Evolutionary conservation across 2,888 invertebrate genomes (phyloP), one percentile per base, ranked within the genome.

Genomic region (Cyclophora albipunctata): DNA sequence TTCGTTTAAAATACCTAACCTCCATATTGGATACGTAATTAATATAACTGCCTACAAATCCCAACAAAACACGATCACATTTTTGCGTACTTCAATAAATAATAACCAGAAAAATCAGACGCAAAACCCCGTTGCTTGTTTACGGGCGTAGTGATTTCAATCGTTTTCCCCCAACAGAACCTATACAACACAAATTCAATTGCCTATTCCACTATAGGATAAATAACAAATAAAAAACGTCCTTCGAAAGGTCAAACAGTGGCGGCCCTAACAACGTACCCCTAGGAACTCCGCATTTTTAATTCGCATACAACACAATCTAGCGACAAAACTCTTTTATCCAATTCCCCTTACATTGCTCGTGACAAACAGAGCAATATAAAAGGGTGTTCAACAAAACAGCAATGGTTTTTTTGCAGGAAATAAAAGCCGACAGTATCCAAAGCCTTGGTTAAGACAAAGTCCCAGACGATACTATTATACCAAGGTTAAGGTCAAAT

Each of bases 221-320:
- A 73, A 63, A 71, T 62, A 60, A 64, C 70, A 61, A 60, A 77
- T 67, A 80, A 81, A 76, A 61, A 63, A 67, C 63, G 76, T 68
- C 81, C 80, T 84, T 81, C 72, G 63, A 74, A 67, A 67, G 76
- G 81, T 81, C 81, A 81, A 73, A 71, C 59, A 72, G 67, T 72
- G 71, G 65, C 60, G 70, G 75, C 56, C 71, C 64, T 62, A 71
- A 59, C 64, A 71, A 56, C 58, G 52, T 60, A 67, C 81, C 78
- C 67, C 73, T 69, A 49, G 60, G 66, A 60, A 78, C 73, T 61
- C 73, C 67, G 51, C 58, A 53, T 60, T 50, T 40, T 53, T 58
- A 55, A 56, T 34, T 46, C 49, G 51, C 48, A 20, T 46, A 45
- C 48, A 49, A 51, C 49, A 51, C 45, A 49, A 51, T 47, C 48